Percentiles rank a stretch among this genome's conserved stretches.
These are phyloP conservation scores for Coregonus suidteri DNA, from an alignment of 2,797 vertebrate species.

Conservation along the genomic window DNA sequence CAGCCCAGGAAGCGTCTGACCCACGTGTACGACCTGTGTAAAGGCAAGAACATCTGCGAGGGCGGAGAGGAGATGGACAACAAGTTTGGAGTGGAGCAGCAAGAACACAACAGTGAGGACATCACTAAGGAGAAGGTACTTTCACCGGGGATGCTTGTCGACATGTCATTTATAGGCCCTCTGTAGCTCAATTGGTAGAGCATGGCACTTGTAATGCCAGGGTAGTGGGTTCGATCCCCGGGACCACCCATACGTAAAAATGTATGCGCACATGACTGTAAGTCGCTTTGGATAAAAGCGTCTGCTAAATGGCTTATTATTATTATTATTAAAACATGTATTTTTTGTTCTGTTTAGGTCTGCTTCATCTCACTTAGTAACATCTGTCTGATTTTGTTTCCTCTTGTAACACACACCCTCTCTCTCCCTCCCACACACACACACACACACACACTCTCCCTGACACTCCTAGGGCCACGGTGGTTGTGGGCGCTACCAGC, in stretches of 20 bases:
- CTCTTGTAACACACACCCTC: not conserved
- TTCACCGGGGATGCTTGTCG: not conserved
- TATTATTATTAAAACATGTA: not conserved
- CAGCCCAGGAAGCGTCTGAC: constrained; percentile 92
- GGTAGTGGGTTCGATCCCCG: no score
- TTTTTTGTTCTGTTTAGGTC: not conserved
- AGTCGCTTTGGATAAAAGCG: no score
- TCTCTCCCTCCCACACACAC: no score
- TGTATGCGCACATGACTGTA: no score
- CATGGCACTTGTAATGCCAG: no score
- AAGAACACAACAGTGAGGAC: constrained; percentile 86
- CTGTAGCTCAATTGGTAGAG: no score
- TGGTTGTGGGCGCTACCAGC: constrained; percentile 92
- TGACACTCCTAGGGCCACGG: constrained; percentile 82
- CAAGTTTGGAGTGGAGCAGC: constrained; percentile 94
- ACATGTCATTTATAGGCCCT: not conserved
- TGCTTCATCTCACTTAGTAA: not conserved
- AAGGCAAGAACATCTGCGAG: constrained; percentile 97
- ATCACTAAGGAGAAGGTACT: constrained; percentile 90
- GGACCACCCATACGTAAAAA: no score
- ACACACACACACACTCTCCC: no score
- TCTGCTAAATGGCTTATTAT: no score
- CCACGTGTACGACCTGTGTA: constrained; percentile 94
- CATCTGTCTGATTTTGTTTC: not conserved
- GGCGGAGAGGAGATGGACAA: constrained; percentile 98